Evolutionary conservation across 2,888 invertebrate genomes (phyloP), one percentile per base, ranked within the genome.

Genomic region (Punctoribates punctum): DNA sequence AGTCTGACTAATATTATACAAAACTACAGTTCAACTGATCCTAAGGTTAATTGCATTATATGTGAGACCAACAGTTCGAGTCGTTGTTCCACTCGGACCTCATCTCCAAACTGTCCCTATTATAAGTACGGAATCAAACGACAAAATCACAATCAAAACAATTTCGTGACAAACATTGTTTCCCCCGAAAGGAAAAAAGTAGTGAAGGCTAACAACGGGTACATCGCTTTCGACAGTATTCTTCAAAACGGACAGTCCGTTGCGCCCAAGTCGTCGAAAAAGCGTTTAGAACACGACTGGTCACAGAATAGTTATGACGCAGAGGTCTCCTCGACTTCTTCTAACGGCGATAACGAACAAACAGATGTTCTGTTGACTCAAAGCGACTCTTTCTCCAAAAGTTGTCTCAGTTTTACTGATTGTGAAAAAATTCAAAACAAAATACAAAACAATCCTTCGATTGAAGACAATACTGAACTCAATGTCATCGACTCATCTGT

Each of bases 221-320:
- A 70, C 46, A 34, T 70, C 4, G 13, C 70, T 34, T 1, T 70
- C 20, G 70, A 70, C 11, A 70, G 46, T 42, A 15, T 70, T 23
- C 23, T 38, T 8, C n/a, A 34, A 6, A 67, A 20, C 67, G 38
- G 11, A 20, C 23, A 34, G 3, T 3, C 29, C 1, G 20, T 34
- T 1, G 27, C 1, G 8, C 27, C 34, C 0, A 42, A 42, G 15
- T 11, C 38, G 1, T 15, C 42, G 23, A 70, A 46, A 9, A 46
- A 38, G 46, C 42, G 70, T 4, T 70, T 70, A 23, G 70, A 70
- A 13, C 70, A 46, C 70, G 70, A 46, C 20, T 70, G 38, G 70
- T 70, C 70, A 5, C 70, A 70, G 15, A 70, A 38, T 38, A 70
- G 70, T 70, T 70, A 70, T 42, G 70, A 70, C 70, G 70, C 70